Evolutionary conservation across 2,888 invertebrate species (phyloP), one percentile per base, ranked within the genome.

Genomic region (Harpalus rufipes): DNA sequence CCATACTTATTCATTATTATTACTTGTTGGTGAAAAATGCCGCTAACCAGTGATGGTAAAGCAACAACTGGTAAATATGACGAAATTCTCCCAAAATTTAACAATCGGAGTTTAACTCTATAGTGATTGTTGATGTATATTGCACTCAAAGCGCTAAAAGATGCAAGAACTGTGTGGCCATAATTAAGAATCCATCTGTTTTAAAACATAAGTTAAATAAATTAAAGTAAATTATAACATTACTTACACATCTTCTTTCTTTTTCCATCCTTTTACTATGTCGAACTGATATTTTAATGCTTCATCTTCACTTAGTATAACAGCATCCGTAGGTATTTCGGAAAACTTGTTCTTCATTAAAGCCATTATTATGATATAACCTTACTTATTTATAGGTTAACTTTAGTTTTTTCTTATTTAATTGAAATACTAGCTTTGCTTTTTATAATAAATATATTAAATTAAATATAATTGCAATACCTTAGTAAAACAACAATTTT

Each of bases 81-180:
- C 0, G 95, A 90, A 0, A 93, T 79, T 84, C 92, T 91, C 0
- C 95, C 96, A 89, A 92, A 93, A 0, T 89, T 87, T 0, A 92
- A 92, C 0, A 96, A 90, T 86, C 93, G 93, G 3, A 96, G 89
- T 88, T 93, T 94, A 0, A 87, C 90, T 84, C 96, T 92, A 88
- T 93, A 96, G 87, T 94, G 92, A 39, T 89, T 91, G 88, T 95
- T 95, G n/a, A 96, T 92, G 58, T 93, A 90, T 0, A 93, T 88
- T 0, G 94, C 94, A 1, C 93, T 91, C 0, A 92, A 0, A 0
- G 93, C 92, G 86, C 93, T 93, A 8, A 93, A 81, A 0, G 89
- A 89, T 8, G 93, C 93, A 0, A 96, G 89, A 0, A 93, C 86
- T 0, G 90, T 89, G 0, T 93, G 89, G 0, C 93, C 93, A 88